Evolutionary conservation across 2,113 vertebrate species (phyloP).

Genomic region (Ammodramus savannarum): DNA sequence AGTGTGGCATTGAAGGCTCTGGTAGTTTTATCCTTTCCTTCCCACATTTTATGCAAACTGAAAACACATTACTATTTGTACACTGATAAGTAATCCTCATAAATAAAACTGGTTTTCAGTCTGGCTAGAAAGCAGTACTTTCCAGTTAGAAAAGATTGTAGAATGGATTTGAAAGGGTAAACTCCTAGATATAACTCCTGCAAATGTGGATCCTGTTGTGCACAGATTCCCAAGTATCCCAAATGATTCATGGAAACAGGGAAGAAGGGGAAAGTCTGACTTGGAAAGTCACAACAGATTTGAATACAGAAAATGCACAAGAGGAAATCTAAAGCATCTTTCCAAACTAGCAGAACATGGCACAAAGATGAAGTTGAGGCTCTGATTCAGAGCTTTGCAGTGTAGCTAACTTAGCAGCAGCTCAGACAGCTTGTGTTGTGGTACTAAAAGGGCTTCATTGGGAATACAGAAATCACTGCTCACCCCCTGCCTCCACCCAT

Average conservation of each 20-base stretch:
- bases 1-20: neutral
- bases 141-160: neutral
- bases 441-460: neutral
- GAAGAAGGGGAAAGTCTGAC: neutral
- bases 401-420: neutral
- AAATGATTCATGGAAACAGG: neutral
- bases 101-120: neutral
- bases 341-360: neutral
- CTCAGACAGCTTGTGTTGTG: neutral
- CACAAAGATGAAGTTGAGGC: neutral
- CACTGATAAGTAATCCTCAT: neutral
- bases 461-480: neutral
- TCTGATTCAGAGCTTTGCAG: neutral
- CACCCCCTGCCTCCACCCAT: accelerated
- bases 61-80: neutral
- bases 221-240: neutral
- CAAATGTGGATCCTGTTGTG: neutral
- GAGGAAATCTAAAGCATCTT: neutral
- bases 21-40: neutral
- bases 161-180: neutral
- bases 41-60: neutral
- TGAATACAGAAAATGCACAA: neutral
- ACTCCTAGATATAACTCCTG: neutral
- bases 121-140: neutral
- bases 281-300: neutral